Base-by-base conservation (phyloP, 2,888 invertebrate genomes). In the Chalcis sispes region DNA sequence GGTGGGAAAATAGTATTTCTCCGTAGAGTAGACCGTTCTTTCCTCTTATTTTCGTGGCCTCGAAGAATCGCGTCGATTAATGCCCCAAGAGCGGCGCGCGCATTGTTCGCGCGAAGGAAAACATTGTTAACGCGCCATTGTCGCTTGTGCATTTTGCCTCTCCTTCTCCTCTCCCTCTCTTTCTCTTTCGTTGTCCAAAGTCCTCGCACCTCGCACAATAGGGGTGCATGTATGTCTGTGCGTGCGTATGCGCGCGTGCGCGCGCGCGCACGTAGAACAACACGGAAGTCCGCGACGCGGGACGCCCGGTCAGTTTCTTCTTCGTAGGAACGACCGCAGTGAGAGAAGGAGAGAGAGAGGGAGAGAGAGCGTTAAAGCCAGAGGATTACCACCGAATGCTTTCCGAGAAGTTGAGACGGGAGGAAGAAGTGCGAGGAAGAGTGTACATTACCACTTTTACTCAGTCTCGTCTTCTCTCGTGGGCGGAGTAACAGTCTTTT, bases 221-320 rank as follows among this genome's bases (percentile, higher is more conserved):
- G 58, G 42, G 29, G 62, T 50, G 48, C 62, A 40, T n/a, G 18
- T 50, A 32, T 48, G 32, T 42, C n/a, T 42, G 20, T 27, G 50
- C 18, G 15, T 56, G 42, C n/a, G n/a, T n/a, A n/a, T n/a, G n/a
- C 62, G 54, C 25, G 18, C 64, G 29, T 48, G 32, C 50, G n/a
- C 50, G 20, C 36, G 50, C 18, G 15, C 62, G 42, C n/a, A n/a
- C 73, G 58, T 75, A 66, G 75, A 77, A 69, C 80, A 80, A 82
- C 81, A 80, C 81, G 82, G 81, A 82, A 82, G 80, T 79, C 71
- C 79, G 80, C 80, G 79, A 79, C 70, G 78, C 77, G 77, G 78
- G 75, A 80, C 72, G 61, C 25, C 62, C 71, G 77, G 71, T 64
- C 71, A 72, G 66, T 69, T 78, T 40, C 50, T 48, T 27, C 46